Evolutionary conservation across 53 echinoderm and acorn worm species (phyloP).

Genomic region (Echinarachnius parma): DNA sequence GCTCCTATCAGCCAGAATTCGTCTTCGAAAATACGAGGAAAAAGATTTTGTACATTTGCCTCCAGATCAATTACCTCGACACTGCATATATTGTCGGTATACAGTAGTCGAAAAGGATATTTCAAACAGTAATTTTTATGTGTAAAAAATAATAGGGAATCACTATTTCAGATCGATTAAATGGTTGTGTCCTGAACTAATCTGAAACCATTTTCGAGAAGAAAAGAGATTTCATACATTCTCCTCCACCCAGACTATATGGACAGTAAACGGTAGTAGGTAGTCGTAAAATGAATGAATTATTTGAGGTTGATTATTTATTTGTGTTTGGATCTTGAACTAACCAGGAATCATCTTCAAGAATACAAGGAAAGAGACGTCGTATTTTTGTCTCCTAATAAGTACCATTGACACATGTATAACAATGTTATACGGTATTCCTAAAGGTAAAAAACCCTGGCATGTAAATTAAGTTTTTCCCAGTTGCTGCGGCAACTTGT

Average conservation of each 20-base stretch:
- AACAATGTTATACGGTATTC: no score
- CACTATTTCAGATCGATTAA: no score
- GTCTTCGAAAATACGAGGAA: conserved; percentile 99
- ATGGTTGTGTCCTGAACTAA: background rate
- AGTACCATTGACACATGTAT: no score
- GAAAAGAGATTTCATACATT: background rate
- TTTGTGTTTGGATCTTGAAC: background rate
- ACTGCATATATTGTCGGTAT: conserved; percentile 76
- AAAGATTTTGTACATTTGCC: conserved; percentile 87
- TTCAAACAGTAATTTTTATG: no score
- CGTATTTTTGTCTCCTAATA: background rate
- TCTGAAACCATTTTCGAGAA: background rate
- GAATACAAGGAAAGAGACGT: background rate
- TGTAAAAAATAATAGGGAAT: no score
- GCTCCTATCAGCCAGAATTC: conserved; percentile 84
- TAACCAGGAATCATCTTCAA: background rate
- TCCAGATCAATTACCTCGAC: conserved; percentile 86
- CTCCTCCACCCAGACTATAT: background rate
- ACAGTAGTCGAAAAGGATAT: no score
- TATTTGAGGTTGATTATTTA: no score
- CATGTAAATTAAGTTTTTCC: no score
- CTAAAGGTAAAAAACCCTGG: no score
- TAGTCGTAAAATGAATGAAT: no score
- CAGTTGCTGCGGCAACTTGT: no score
- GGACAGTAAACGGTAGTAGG: no score